phyloP scores from a whole-genome alignment of 2,888 invertebrate genomes.

The Thera obeliscata region DNA sequence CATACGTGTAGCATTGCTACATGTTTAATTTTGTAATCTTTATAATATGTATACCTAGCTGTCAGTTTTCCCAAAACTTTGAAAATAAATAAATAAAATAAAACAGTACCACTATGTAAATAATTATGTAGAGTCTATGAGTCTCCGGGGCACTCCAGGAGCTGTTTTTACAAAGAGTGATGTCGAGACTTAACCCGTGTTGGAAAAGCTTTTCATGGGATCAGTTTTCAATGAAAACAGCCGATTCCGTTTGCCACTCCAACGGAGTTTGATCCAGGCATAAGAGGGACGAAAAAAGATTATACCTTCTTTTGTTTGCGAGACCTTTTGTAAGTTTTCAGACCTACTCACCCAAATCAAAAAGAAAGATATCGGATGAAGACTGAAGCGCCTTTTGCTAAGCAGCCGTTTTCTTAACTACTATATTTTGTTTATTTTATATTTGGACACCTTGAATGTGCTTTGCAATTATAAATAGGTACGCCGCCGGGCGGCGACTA shows the following conservation, averaged over 20 bases:
- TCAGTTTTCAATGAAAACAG: conserved; percentile 70
- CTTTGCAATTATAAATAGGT: conserved; percentile 34
- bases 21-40: no score
- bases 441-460: conserved; percentile 14
- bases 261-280: conserved; percentile 49
- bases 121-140: conserved; percentile 17
- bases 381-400: conserved; percentile 15
- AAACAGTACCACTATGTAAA: conserved; percentile 31
- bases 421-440: conserved; percentile 12
- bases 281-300: conserved; percentile 51
- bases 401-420: conserved; percentile 10
- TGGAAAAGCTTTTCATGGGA: conserved; percentile 55
- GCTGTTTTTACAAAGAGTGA: conserved; percentile 51
- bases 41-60: no score
- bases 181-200: conserved; percentile 50
- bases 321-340: conserved; percentile 35
- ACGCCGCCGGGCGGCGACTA: conserved; percentile 43
- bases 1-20: no score
- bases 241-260: conserved; percentile 54
- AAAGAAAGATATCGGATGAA: conserved; percentile 22
- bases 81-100: no score
- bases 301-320: conserved; percentile 50
- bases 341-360: conserved; percentile 28
- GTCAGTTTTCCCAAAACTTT: no score
- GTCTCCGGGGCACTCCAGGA: conserved; percentile 21